Percentiles rank a stretch among this genome's conserved stretches.
These are phyloP conservation scores for Ceryle rudis DNA, from an alignment of 2,797 vertebrate species.

Conservation along the genomic window DNA sequence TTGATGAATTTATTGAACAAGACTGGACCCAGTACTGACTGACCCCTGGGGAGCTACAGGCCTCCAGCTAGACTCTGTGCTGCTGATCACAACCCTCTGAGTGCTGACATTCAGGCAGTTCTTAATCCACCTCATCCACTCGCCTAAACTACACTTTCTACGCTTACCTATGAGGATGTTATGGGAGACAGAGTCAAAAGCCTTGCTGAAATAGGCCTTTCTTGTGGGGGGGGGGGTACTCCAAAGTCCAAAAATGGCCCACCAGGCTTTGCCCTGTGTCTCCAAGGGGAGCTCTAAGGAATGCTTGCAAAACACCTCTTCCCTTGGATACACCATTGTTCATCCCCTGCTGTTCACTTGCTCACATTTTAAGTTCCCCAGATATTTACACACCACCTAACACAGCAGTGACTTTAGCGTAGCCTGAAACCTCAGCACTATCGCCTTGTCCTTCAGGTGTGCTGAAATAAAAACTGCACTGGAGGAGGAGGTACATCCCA, in stretches of 20 bases:
- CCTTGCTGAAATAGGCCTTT: neutral
- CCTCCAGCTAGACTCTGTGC: neutral
- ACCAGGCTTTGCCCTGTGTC: neutral
- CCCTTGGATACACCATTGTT: accelerated
- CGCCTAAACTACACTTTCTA: neutral
- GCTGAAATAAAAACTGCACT: neutral
- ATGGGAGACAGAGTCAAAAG: neutral
- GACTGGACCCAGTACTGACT: neutral
- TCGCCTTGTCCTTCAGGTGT: neutral
- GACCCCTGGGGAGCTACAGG: neutral
- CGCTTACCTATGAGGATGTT: neutral
- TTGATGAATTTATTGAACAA: neutral
- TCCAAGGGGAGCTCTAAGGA: neutral
- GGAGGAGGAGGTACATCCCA: neutral
- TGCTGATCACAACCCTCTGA: neutral
- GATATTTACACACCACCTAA: neutral
- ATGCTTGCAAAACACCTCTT: neutral
- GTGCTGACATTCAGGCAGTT: neutral
- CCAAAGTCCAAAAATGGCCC: neutral
- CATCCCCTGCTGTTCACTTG: neutral
- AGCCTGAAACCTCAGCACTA: accelerated
- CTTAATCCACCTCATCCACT: neutral
- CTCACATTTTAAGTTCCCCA: neutral
- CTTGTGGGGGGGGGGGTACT: neutral
- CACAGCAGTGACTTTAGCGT: neutral